Evolutionary conservation across 2,888 invertebrate species (phyloP).

Genomic region (Criorhina ranunculi): DNA sequence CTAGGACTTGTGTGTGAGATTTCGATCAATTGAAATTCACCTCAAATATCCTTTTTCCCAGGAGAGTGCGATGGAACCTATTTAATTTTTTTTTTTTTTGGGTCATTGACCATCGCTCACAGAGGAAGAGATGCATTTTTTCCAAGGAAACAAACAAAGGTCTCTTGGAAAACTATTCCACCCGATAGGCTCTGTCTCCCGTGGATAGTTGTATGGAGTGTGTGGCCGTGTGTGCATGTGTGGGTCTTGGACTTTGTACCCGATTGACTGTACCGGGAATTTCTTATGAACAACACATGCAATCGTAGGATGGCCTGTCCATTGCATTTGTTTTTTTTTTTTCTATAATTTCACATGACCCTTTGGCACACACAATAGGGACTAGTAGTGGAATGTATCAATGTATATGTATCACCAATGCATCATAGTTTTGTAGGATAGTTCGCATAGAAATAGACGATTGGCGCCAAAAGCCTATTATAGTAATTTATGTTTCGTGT

Average conservation of each 20-base stretch:
- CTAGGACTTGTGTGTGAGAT: slow-evolving; percentile 40
- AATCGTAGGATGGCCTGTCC: slow-evolving; percentile 38
- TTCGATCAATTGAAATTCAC: slow-evolving; percentile 30
- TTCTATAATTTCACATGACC: slow-evolving; percentile 35
- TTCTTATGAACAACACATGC: slow-evolving; percentile 28
- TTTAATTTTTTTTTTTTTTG: too few relatives aligned
- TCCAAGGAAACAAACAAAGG: slow-evolving; percentile 24
- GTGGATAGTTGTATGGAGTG: neutral
- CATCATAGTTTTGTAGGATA: neutral
- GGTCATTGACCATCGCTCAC: slow-evolving; percentile 50
- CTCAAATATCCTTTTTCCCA: slow-evolving; percentile 57
- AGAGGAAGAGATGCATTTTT: neutral
- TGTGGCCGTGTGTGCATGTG: slow-evolving; percentile 21
- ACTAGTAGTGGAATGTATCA: neutral
- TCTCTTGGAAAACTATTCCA: neutral
- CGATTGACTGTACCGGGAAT: neutral
- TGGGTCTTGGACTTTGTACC: slow-evolving; percentile 5
- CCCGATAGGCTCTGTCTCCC: neutral
- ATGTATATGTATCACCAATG: too few relatives aligned
- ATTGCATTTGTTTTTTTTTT: slow-evolving; percentile 9
- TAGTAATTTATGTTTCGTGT: slow-evolving; percentile 61
- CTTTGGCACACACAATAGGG: slow-evolving; percentile 22
- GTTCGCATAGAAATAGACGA: neutral
- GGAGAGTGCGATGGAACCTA: slow-evolving; percentile 5
- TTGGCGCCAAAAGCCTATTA: slow-evolving; percentile 70